Base-by-base conservation (phyloP, 2,888 invertebrate species). In the Neuroscelio doddi region DNA sequence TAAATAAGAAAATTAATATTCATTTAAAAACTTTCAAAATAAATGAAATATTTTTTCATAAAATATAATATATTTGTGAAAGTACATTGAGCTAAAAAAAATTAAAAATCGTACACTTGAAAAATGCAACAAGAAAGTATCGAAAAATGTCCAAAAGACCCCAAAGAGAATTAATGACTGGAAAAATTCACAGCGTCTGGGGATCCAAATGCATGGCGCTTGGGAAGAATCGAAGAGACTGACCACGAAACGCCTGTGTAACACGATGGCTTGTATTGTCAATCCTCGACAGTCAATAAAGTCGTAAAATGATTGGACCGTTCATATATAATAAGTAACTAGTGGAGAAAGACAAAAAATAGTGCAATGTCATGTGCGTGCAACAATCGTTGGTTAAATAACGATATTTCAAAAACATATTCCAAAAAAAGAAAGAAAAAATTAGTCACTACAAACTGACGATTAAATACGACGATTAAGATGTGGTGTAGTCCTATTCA, bases 211-310 rank as follows among this genome's bases (percentile, higher is more conserved):
- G 92, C 92, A 69, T 93, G 92, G 92, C 89, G 92, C 67, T 88
- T 93, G 75, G 92, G 92, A 70, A 88, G 92, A 79, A 93, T 93
- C 86, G 93, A 93, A 85, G 93, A 93, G 86, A 88, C 90, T 71
- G 93, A 93, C 80, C 92, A 92, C 81, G 93, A 93, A 85, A 93
- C 93, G 83, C 91, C 92, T 70, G 93, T 93, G 84, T 93, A 89
- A 91, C 34, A 24, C 10, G 34, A 45, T 42, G 58, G 14, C 36
- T 42, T 47, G 53, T 32, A 58, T 64, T 59, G 50, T 56, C 45
- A 61, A 61, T 61, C 56, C 46, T 52, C 52, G 49, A 56, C 55
- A 65, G 65, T 65, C 65, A 65, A 65, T 65, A 52, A 51, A 59
- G 21, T 32, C 44, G 44, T 45, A 17, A 53, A 50, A 16, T 45